Conservation (phyloP, 1,140 invertebrate species). For the Dysdera silvatica region DNA sequence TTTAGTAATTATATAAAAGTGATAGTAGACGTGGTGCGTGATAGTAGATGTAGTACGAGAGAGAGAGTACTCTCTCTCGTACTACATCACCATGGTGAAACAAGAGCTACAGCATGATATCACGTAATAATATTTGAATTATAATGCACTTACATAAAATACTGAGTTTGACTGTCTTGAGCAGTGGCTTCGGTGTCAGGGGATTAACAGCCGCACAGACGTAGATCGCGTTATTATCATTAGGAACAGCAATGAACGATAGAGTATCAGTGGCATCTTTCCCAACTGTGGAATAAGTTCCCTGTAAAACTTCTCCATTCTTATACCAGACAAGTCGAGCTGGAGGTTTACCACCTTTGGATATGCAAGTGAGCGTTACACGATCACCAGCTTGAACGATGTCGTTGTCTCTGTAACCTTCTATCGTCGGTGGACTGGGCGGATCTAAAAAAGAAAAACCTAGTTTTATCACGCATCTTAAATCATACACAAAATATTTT, state of each 20-base stretch:
- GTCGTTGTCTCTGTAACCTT: conserved; percentile 69
- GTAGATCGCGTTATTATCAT: conserved; percentile 84
- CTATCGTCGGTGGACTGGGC: conserved; percentile 79
- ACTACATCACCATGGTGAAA: no score
- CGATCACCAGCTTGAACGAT: conserved; percentile 72
- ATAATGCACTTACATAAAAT: conserved; percentile 16
- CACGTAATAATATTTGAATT: neutral
- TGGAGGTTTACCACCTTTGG: conserved; percentile 82
- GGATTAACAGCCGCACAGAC: conserved; percentile 85
- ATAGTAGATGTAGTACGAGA: no score
- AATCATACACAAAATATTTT: no score
- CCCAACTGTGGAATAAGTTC: conserved; percentile 65
- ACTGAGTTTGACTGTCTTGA: conserved; percentile 56
- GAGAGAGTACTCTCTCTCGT: no score
- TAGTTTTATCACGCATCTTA: no score
- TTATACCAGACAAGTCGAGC: conserved; percentile 33
- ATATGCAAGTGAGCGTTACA: conserved; percentile 79
- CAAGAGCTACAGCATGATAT: no score
- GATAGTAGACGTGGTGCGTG: no score
- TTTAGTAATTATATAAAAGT: no score
- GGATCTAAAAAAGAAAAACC: no score
- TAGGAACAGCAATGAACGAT: conserved; percentile 71
- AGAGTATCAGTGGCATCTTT: conserved; percentile 76
- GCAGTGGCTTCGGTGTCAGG: conserved; percentile 70
- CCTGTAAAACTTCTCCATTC: conserved; percentile 50